Evolutionary conservation across 2,888 invertebrate genomes (phyloP).

Genomic region (Aricia artaxerxes): DNA sequence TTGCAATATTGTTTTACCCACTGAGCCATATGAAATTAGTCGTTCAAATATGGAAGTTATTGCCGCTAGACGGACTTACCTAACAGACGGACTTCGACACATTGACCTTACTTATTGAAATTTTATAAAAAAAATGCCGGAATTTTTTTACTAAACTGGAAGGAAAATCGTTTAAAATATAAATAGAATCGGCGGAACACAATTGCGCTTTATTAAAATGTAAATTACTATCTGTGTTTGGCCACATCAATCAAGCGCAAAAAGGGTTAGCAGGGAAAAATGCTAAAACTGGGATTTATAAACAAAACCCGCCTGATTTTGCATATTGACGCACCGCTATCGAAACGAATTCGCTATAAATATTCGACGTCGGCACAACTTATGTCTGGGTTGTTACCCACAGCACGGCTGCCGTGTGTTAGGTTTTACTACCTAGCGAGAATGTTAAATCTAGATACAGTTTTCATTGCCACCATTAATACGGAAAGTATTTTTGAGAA

Average conservation of each 20-base stretch:
- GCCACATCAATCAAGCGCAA: constrained; percentile 55
- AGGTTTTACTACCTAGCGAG: not conserved
- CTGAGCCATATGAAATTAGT: too few relatives aligned
- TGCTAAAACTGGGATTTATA: constrained; percentile 69
- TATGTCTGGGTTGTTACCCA: constrained; percentile 5
- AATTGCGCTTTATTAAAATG: constrained; percentile 58
- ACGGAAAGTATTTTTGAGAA: not conserved
- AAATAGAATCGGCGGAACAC: not conserved
- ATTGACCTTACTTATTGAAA: not conserved
- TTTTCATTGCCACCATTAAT: not conserved
- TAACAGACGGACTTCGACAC: too few relatives aligned
- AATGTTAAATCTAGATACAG: constrained; percentile 5
- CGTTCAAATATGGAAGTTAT: too few relatives aligned
- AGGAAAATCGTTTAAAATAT: not conserved
- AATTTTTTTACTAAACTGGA: not conserved
- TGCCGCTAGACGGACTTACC: too few relatives aligned
- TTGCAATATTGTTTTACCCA: too few relatives aligned
- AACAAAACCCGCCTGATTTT: constrained; percentile 44
- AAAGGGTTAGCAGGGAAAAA: constrained; percentile 55
- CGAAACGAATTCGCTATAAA: constrained; percentile 27
- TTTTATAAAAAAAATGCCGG: too few relatives aligned
- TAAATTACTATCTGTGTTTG: constrained; percentile 74
- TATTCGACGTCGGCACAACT: constrained; percentile 21
- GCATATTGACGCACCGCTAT: constrained; percentile 28
- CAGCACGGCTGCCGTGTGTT: not conserved